Conservation (phyloP, 1,140 invertebrate genomes). For the Leptopilina clavipes region DNA sequence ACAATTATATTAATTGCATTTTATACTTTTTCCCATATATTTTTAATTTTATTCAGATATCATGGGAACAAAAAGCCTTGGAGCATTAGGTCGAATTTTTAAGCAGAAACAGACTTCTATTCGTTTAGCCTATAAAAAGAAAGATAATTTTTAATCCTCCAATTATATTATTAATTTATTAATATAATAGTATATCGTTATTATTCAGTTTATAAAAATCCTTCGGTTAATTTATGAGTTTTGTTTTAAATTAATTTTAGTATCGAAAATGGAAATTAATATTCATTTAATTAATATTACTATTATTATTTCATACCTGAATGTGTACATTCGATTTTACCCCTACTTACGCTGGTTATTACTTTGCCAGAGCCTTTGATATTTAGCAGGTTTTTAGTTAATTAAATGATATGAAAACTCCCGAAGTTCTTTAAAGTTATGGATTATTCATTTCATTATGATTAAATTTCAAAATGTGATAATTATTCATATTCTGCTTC, state of each 20-base stretch:
- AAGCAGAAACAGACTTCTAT: constrained; percentile 31
- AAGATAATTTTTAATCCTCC: neutral
- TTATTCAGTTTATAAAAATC: neutral
- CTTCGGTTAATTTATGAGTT: too few species aligned
- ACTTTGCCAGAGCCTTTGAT: neutral
- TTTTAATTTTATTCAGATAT: constrained; percentile 12
- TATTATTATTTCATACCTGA: neutral
- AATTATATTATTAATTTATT: neutral
- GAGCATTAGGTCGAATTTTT: constrained; percentile 11
- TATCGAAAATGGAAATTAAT: neutral
- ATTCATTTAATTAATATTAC: neutral
- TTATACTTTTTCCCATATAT: too few species aligned
- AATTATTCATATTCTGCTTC: too few species aligned
- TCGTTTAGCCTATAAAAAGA: constrained; percentile 25
- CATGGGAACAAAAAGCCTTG: constrained; percentile 19
- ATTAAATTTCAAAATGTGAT: too few species aligned
- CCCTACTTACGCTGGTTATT: neutral
- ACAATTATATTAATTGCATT: too few species aligned
- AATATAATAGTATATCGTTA: too few species aligned
- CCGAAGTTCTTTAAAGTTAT: too few species aligned
- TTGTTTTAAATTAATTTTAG: too few species aligned
- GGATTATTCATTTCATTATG: too few species aligned
- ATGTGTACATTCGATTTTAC: neutral
- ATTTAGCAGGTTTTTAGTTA: neutral
- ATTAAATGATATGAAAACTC: too few species aligned